A percentile compares a stretch with the other conserved stretches of the same genome.
Conservation (phyloP, 2,113 vertebrate species). For the Pseudopodoces humilis region DNA sequence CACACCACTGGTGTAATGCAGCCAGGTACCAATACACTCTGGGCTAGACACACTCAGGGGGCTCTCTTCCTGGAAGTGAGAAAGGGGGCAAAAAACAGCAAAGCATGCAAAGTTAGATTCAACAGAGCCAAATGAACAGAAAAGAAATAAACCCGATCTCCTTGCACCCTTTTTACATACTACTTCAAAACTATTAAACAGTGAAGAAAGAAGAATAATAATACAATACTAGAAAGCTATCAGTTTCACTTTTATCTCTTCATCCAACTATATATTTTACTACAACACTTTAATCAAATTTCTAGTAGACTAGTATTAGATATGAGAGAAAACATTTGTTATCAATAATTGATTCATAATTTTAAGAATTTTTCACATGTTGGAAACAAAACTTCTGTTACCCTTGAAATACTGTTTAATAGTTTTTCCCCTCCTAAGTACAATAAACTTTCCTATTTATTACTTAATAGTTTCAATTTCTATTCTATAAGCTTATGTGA, state of each 20-base stretch:
- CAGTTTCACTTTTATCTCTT: not conserved
- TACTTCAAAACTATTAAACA: slow-evolving; percentile 64
- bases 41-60: slow-evolving; percentile 97
- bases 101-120: slow-evolving; percentile 92
- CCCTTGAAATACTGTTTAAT: slow-evolving; percentile 24
- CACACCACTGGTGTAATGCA: slow-evolving; percentile 94
- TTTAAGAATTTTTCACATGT: not conserved
- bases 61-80: slow-evolving; percentile 94
- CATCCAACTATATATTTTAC: not conserved
- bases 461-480: not conserved
- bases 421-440: slow-evolving; percentile 1
- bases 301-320: not conserved
- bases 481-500: not conserved
- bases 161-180: slow-evolving; percentile 57
- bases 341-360: not conserved
- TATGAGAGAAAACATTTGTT: not conserved
- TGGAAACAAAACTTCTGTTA: not conserved
- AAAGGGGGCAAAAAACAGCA: slow-evolving; percentile 86
- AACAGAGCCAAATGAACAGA: slow-evolving; percentile 82
- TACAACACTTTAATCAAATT: not conserved
- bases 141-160: slow-evolving; percentile 74
- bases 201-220: not conserved
- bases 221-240: not conserved
- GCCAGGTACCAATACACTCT: slow-evolving; percentile 95
- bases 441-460: slow-evolving; percentile 40